phyloP scores from a whole-genome alignment of 2,113 vertebrate species.

The Archilochus colubris region DNA sequence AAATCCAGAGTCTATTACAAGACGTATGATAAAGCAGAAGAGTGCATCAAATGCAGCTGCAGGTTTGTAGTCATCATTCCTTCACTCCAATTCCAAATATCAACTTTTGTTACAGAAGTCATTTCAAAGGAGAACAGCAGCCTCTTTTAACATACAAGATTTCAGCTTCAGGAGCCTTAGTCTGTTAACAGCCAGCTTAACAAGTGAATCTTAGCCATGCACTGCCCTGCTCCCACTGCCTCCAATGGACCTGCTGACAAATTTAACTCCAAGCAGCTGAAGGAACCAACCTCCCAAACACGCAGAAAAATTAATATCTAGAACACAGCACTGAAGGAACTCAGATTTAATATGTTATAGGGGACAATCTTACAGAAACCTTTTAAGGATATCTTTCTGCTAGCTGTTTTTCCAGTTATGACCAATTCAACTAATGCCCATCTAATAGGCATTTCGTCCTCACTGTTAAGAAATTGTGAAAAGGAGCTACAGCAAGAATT shows the following conservation, averaged over 20 bases:
- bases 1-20: neutral
- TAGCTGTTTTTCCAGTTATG: neutral
- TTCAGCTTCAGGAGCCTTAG: neutral
- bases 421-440: neutral
- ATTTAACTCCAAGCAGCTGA: neutral
- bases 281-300: neutral
- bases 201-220: neutral
- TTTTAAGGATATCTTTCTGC: neutral
- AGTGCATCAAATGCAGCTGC: neutral
- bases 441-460: neutral
- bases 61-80: neutral
- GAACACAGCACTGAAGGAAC: neutral
- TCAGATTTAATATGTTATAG: neutral
- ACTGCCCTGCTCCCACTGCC: neutral
- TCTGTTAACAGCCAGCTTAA: neutral
- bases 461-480: neutral
- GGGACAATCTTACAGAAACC: neutral
- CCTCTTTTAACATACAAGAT: neutral
- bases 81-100: neutral
- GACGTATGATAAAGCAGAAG: neutral
- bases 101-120: neutral
- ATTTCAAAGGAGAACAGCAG: neutral
- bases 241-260: neutral
- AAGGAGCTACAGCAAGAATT: neutral
- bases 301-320: neutral